Percentiles rank a stretch among this genome's conserved stretches.
Conservation (phyloP, 2,797 vertebrate genomes). For the Sylvia borin region DNA sequence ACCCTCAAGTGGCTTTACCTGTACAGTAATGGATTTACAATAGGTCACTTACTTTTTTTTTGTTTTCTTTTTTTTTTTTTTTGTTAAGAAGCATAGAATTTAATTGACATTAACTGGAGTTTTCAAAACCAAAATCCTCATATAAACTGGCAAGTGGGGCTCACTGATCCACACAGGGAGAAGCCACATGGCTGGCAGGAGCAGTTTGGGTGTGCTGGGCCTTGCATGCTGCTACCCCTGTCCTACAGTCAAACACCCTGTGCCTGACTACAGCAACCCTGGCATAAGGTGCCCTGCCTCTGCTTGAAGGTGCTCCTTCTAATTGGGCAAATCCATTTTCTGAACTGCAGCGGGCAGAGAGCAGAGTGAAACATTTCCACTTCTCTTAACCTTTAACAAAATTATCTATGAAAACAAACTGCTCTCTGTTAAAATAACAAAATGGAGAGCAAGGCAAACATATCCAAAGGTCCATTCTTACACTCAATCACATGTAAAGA, state of each 20-base stretch:
- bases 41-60: not conserved
- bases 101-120: not conserved
- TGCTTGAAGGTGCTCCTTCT: not conserved
- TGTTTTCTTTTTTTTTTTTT: too few species aligned
- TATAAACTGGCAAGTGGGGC: accelerated
- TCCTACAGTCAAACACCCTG: not conserved
- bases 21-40: not conserved
- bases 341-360: accelerated
- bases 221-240: not conserved
- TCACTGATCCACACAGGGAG: not conserved
- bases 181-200: not conserved
- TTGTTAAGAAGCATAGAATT: not conserved
- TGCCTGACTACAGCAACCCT: too few species aligned
- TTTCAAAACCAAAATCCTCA: not conserved
- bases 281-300: not conserved
- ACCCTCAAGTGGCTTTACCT: accelerated
- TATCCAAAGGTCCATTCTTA: not conserved
- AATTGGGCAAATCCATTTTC: not conserved
- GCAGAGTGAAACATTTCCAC: not conserved
- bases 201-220: not conserved
- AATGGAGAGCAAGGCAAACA: not conserved
- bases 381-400: not conserved
- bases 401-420: not conserved
- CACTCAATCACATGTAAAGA: not conserved
- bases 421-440: not conserved